phyloP scores from a whole-genome alignment of 2,888 invertebrate species.

The Phania funesta region DNA sequence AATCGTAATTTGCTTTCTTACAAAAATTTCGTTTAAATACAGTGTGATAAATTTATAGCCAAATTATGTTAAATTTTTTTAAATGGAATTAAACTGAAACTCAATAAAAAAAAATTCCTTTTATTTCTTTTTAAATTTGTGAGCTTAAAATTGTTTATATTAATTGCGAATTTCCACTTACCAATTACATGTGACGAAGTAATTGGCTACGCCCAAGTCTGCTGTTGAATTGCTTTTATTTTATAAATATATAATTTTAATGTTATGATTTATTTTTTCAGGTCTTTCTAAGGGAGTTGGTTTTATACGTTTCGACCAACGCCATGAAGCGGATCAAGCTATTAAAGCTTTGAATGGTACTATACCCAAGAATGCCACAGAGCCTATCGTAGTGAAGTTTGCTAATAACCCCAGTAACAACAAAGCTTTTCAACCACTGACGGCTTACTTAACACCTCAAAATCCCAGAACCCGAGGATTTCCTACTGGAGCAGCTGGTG shows the following conservation, averaged over 20 bases:
- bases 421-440: slow-evolving; percentile 89
- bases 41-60: too few relatives aligned
- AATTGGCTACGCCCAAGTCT: too few relatives aligned
- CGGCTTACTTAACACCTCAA: slow-evolving; percentile 91
- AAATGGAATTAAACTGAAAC: too few relatives aligned
- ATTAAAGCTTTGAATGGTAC: slow-evolving; percentile 95
- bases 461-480: slow-evolving; percentile 85
- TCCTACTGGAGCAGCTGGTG: slow-evolving; percentile 87
- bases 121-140: not conserved
- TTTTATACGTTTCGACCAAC: slow-evolving; percentile 96
- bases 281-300: slow-evolving; percentile 97
- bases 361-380: slow-evolving; percentile 92
- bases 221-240: too few relatives aligned
- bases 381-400: slow-evolving; percentile 96
- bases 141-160: too few relatives aligned
- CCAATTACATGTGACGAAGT: too few relatives aligned
- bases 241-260: too few relatives aligned
- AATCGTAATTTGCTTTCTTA: too few relatives aligned
- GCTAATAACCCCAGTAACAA: slow-evolving; percentile 96
- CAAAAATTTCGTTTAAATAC: too few relatives aligned
- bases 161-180: too few relatives aligned
- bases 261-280: slow-evolving; percentile 72
- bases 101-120: not conserved
- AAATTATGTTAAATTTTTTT: too few relatives aligned
- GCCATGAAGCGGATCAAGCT: slow-evolving; percentile 94